phyloP scores from a whole-genome alignment of 2,888 invertebrate species.

The Leptinotarsa juncta region DNA sequence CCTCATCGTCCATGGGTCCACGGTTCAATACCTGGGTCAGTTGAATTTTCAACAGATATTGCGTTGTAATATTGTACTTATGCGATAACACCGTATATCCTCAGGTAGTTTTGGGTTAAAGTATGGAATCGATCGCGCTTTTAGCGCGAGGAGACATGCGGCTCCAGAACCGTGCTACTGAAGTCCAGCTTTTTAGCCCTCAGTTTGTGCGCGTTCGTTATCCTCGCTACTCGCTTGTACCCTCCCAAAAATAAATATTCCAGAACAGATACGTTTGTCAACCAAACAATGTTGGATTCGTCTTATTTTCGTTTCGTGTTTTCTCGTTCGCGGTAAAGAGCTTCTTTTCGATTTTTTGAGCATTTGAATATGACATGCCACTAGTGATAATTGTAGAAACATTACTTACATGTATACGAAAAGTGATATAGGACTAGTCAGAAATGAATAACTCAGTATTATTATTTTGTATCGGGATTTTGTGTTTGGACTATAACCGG shows the following conservation, averaged over 20 bases:
- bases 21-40: no score
- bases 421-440: constrained; percentile 17
- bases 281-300: constrained; percentile 15
- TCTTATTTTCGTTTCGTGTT: constrained; percentile 25
- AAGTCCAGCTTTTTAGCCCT: constrained; percentile 40
- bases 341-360: constrained; percentile 34
- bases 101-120: constrained; percentile 52
- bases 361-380: constrained; percentile 40
- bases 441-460: constrained; percentile 27
- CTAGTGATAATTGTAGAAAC: neutral
- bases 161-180: constrained; percentile 42
- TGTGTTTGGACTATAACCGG: constrained; percentile 20
- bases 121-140: constrained; percentile 57
- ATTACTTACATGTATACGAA: constrained; percentile 17
- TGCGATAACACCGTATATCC: constrained; percentile 44
- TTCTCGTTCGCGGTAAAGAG: constrained; percentile 10
- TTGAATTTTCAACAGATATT: no score
- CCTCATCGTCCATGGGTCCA: no score
- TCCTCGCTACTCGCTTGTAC: constrained; percentile 55
- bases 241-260: constrained; percentile 43
- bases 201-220: constrained; percentile 59
- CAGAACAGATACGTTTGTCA: neutral
- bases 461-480: constrained; percentile 28
- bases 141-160: constrained; percentile 48
- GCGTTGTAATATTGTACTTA: neutral